Evolutionary conservation across 1,140 invertebrate species (phyloP).

Genomic region (Pseudomyrmex gracilis): DNA sequence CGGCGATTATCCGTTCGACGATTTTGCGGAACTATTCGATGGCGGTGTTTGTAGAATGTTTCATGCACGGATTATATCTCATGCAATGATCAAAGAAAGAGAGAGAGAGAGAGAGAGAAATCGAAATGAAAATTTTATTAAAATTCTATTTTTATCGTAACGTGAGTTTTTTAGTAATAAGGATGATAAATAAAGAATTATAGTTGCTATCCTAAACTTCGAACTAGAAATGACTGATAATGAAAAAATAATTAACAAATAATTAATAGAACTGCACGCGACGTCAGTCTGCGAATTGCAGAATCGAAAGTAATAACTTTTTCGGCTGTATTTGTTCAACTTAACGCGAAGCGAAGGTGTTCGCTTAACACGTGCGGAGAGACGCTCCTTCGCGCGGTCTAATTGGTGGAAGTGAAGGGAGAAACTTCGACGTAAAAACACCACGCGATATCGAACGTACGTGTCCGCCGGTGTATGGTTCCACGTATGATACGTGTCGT

Average conservation of each 20-base stretch:
- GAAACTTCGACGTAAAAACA: slow-evolving; percentile 76
- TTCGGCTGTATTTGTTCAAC: slow-evolving; percentile 6
- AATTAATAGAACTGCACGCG: neutral
- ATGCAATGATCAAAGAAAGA: neutral
- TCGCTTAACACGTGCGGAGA: slow-evolving; percentile 8
- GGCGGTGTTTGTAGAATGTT: slow-evolving; percentile 25
- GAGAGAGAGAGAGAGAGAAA: neutral
- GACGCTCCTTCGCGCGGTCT: slow-evolving; percentile 72
- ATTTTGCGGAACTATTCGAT: slow-evolving; percentile 21
- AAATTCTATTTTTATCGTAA: neutral
- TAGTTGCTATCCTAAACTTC: too few relatives aligned
- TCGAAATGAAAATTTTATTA: slow-evolving; percentile 17
- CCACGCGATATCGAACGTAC: slow-evolving; percentile 77
- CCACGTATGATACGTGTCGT: slow-evolving; percentile 79
- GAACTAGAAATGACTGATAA: too few relatives aligned
- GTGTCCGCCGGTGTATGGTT: slow-evolving; percentile 76
- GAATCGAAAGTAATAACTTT: slow-evolving; percentile 32
- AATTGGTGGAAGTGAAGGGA: slow-evolving; percentile 74
- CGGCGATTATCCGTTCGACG: slow-evolving; percentile 36
- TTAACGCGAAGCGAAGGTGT: slow-evolving; percentile 24
- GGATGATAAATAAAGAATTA: neutral
- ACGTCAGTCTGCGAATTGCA: neutral
- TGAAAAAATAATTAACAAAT: too few relatives aligned
- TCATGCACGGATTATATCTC: slow-evolving; percentile 1
- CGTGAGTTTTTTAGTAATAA: neutral